Conservation (phyloP, 2,113 vertebrate species). For the Epinephelus fuscoguttatus region DNA sequence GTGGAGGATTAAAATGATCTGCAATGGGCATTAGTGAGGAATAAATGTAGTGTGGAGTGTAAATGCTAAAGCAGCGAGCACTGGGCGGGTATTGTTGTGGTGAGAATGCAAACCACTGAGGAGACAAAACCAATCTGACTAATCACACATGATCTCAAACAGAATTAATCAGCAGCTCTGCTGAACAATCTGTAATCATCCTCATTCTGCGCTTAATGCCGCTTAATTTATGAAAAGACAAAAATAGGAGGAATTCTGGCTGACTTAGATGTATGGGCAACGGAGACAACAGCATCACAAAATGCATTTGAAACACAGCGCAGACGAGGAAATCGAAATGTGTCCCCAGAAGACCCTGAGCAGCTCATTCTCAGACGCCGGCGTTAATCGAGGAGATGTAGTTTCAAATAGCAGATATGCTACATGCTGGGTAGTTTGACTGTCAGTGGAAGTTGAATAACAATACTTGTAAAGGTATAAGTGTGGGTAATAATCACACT, state of each 20-base stretch:
- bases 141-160: conserved; percentile 73
- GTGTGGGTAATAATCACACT: conserved; percentile 22
- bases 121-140: conserved; percentile 70
- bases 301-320: not conserved
- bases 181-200: conserved; percentile 66
- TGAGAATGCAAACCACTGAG: conserved; percentile 62
- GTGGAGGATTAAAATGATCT: conserved; percentile 43
- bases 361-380: not conserved
- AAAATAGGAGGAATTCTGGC: conserved; percentile 22
- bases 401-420: conserved; percentile 33
- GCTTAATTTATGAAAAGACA: conserved; percentile 45
- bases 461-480: conserved; percentile 27
- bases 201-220: conserved; percentile 50
- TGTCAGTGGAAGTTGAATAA: conserved; percentile 36
- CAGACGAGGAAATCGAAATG: conserved; percentile 15
- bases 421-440: conserved; percentile 58
- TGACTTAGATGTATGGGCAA: conserved; percentile 15
- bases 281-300: conserved; percentile 41
- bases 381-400: not conserved
- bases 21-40: conserved; percentile 22
- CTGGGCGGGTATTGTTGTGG: conserved; percentile 60
- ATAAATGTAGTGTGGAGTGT: conserved; percentile 1
- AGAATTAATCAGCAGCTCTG: conserved; percentile 74
- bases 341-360: conserved; percentile 58
- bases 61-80: conserved; percentile 29